Evolutionary conservation across 2,888 invertebrate species (phyloP), one percentile per base, ranked within the genome.

Genomic region (Clostera curtula): DNA sequence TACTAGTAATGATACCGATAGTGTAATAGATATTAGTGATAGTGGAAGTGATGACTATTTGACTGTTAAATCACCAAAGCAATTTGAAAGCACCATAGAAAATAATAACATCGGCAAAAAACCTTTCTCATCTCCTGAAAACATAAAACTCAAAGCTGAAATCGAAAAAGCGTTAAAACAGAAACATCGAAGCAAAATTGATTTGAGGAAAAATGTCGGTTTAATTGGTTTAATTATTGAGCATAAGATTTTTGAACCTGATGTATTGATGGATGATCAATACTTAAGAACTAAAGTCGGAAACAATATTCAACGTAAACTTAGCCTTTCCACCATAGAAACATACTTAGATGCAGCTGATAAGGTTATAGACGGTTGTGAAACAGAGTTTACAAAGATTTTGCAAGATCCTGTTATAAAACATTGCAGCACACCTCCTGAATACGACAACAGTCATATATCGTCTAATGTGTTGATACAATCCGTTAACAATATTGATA

Each of bases 151-250:
- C 7, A 40, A 11, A 24, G 25, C 46, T 13, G 44, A 48, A 27
- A 16, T 43, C 23, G 23, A 29, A 25, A 40, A 14, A 24, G 46
- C 51, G n/a, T 9, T 49, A 5, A 37, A 26, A 1, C 12, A 33
- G 8, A 49, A 36, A 22, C 35, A 52, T 33, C n/a, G 16, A 3
- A 12, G 17, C n/a, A 26, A 41, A 29, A 19, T 68, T 6, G 53
- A 68, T 40, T 49, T 58, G 7, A 64, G 60, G 36, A 57, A 44
- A 29, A 69, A 68, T 31, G 40, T 14, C 36, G 68, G 69, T 9
- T 44, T 66, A 12, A 27, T 68, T 11, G 69, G 68, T 5, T 39
- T 69, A 32, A 65, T 46, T 44, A 43, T 66, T 24, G 44, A 27
- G 22, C 43, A 25, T 7, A 34, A 38, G 24, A 4, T 20, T 23